A percentile compares a stretch with the other conserved stretches of the same genome.
Conservation (phyloP, 2,113 vertebrate species). For the Passer domesticus region DNA sequence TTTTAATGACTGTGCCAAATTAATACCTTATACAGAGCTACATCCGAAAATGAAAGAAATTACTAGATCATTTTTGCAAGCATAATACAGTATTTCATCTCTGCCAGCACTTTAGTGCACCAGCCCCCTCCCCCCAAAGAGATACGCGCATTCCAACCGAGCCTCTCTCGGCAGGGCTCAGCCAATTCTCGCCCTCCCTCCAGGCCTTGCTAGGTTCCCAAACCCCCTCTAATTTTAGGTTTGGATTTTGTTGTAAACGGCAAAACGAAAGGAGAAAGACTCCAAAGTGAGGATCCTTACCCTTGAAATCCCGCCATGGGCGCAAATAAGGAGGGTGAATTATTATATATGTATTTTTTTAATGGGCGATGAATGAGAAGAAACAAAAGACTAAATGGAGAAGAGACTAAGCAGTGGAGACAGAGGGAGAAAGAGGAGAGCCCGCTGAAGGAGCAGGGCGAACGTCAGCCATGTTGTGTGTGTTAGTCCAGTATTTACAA, state of each 20-base stretch:
- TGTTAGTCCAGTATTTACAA: conserved; percentile 46
- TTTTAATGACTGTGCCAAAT: neutral
- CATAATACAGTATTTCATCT: conserved; percentile 21
- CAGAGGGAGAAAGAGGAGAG: neutral
- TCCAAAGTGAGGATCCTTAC: conserved; percentile 37
- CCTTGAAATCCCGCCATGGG: conserved; percentile 28
- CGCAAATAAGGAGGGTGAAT: neutral
- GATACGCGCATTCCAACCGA: conserved; percentile 2
- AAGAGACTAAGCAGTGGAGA: neutral
- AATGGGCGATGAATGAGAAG: neutral
- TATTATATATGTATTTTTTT: neutral
- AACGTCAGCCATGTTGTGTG: conserved; percentile 80
- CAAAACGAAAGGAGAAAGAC: conserved; percentile 31
- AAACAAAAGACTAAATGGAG: conserved; percentile 11
- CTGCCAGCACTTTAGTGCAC: neutral
- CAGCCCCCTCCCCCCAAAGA: neutral
- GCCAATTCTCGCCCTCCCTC: neutral
- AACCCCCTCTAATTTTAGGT: neutral
- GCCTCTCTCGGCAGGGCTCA: conserved; percentile 16
- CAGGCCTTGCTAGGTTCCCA: neutral
- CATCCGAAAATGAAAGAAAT: conserved; percentile 3
- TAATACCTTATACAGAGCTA: neutral
- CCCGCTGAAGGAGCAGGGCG: conserved; percentile 26
- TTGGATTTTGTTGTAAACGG: conserved; percentile 17
- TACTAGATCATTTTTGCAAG: neutral